Evolutionary conservation across 1,140 invertebrate genomes (phyloP).

Genomic region (Acromyrmex heyeri): DNA sequence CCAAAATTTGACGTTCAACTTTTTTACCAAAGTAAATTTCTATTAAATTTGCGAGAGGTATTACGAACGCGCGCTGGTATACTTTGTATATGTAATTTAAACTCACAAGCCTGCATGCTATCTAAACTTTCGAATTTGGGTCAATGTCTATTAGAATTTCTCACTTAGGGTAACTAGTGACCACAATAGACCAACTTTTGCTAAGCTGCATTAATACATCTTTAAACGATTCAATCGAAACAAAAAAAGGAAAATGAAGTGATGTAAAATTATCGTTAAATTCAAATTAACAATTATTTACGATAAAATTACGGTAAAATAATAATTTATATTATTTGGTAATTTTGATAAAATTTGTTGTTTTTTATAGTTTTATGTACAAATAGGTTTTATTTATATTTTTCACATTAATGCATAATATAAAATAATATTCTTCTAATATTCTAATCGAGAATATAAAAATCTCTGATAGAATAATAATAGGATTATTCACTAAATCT

Average conservation of each 20-base stretch:
- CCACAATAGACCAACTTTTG: not conserved
- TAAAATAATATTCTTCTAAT: too few species aligned
- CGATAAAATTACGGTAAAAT: too few species aligned
- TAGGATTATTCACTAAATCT: too few species aligned
- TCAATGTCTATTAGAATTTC: conserved; percentile 41
- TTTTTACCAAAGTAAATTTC: conserved; percentile 7
- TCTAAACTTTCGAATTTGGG: conserved; percentile 41
- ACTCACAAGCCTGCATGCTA: not conserved
- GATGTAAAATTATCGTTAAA: too few species aligned
- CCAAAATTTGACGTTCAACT: not conserved
- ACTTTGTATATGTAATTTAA: conserved; percentile 14
- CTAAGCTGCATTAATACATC: conserved; percentile 19
- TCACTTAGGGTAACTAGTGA: conserved; percentile 16
- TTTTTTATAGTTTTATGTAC: too few species aligned
- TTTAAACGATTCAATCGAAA: not conserved
- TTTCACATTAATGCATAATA: too few species aligned
- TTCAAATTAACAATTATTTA: too few species aligned
- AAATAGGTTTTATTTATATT: too few species aligned
- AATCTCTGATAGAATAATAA: too few species aligned
- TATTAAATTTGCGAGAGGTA: not conserved
- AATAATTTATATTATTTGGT: too few species aligned
- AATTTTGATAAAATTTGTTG: too few species aligned
- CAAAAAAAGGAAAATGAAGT: not conserved
- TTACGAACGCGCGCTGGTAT: not conserved
- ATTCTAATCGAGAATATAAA: too few species aligned